Percentiles rank a stretch among this genome's conserved stretches.
phyloP scores from a whole-genome alignment of 2,113 vertebrate genomes.

The Melierax canorus region DNA sequence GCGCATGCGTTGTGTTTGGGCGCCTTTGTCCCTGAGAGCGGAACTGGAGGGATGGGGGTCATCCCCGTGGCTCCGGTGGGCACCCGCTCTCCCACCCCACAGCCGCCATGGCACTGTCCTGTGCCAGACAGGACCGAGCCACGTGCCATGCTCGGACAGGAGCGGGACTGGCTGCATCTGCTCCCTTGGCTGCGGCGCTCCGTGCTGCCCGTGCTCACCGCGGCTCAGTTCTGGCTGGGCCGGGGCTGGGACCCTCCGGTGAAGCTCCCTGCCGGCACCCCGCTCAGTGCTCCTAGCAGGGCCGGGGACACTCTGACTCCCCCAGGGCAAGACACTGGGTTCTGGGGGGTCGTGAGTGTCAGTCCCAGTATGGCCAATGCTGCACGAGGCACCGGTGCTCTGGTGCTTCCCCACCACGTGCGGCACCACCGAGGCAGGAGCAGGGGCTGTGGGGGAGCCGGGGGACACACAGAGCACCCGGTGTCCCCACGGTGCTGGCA shows the following conservation, averaged over 20 bases:
- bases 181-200: background rate
- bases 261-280: background rate
- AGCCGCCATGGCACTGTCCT: background rate
- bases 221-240: background rate
- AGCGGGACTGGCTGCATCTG: background rate
- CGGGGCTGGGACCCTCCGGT: accelerated
- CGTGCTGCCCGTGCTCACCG: accelerated
- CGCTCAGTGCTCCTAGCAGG: accelerated
- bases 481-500: background rate
- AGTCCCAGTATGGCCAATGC: accelerated
- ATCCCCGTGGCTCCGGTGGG: background rate
- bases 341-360: accelerated
- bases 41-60: background rate
- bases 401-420: accelerated
- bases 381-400: background rate
- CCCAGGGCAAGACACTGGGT: no score
- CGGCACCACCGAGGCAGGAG: background rate
- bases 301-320: background rate
- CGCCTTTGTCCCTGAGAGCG: no score
- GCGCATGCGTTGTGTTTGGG: background rate
- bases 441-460: background rate
- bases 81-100: background rate
- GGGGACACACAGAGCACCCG: background rate
- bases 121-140: background rate
- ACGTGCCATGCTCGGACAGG: background rate